Conservation (phyloP, 2,113 vertebrate species). For the Todiramphus saurophagus region DNA sequence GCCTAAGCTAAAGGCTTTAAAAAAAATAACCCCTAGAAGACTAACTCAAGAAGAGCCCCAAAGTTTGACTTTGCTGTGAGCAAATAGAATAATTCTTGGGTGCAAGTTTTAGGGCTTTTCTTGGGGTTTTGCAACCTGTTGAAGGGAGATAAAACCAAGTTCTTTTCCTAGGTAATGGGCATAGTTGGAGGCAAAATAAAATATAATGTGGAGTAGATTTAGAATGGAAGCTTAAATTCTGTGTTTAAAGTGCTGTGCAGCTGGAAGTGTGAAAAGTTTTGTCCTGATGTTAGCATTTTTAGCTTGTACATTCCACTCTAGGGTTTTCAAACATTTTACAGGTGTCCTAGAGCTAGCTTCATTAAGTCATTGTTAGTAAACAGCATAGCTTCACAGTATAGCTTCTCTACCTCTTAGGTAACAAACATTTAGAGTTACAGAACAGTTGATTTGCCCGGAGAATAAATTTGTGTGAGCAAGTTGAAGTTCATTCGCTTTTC, state of each 20-base stretch:
- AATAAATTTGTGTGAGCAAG: not conserved
- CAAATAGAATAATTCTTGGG: not conserved
- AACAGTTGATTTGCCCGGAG: not conserved
- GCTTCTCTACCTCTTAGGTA: not conserved
- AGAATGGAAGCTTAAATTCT: not conserved
- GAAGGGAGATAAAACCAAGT: not conserved
- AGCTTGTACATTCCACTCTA: not conserved
- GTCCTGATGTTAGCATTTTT: not conserved
- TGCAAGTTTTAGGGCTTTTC: not conserved
- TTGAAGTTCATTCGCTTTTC: not conserved
- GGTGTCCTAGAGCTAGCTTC: not conserved
- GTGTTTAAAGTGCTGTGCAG: not conserved
- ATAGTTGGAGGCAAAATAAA: not conserved
- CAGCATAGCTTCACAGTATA: not conserved
- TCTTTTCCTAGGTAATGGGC: not conserved
- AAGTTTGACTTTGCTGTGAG: not conserved
- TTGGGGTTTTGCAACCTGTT: not conserved
- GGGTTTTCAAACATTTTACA: not conserved
- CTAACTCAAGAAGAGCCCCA: not conserved
- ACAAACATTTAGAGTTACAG: not conserved
- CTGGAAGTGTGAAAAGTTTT: not conserved
- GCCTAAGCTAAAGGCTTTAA: not conserved
- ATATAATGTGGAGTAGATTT: not conserved
- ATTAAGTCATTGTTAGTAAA: not conserved
- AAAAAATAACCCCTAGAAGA: not conserved